Percentiles rank a stretch among this genome's conserved stretches.
Evolutionary conservation across 1,140 invertebrate genomes (phyloP).

Genomic region (Pachypeltis micranthus): DNA sequence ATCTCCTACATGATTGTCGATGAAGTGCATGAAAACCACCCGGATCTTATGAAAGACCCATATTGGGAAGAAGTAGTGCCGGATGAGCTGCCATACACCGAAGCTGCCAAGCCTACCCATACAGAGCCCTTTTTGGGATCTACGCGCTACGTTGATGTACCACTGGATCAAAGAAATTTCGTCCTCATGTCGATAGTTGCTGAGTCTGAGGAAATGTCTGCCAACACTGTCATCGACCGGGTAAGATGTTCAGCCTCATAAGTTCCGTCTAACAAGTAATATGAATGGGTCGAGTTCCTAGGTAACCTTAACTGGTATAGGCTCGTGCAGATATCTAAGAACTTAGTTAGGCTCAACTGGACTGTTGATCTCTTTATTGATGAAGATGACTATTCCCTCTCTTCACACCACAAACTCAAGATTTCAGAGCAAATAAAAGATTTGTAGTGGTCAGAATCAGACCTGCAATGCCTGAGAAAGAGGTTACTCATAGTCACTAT

Average conservation of each 20-base stretch:
- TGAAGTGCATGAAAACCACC: conserved; percentile 21
- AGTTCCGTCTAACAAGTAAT: not conserved
- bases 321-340: not conserved
- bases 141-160: conserved; percentile 14
- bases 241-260: not conserved
- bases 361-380: not conserved
- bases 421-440: no score
- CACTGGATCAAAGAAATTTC: conserved; percentile 10
- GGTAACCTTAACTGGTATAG: not conserved
- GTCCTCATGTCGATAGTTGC: conserved; percentile 1
- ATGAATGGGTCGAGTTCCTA: not conserved
- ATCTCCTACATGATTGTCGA: conserved; percentile 24
- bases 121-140: conserved; percentile 19
- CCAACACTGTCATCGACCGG: not conserved
- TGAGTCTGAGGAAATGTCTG: conserved; percentile 6
- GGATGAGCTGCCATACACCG: conserved; percentile 20
- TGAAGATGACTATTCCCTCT: not conserved
- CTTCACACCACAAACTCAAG: no score
- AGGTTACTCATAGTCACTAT: no score
- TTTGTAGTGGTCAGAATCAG: no score
- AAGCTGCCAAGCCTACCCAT: conserved; percentile 17
- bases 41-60: conserved; percentile 17
- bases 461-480: no score
- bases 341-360: not conserved
- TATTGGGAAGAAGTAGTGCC: conserved; percentile 24